These are phyloP conservation scores for Ceratotherium simum DNA, from an alignment of 2,113 vertebrate genomes.

Conservation along the genomic window DNA sequence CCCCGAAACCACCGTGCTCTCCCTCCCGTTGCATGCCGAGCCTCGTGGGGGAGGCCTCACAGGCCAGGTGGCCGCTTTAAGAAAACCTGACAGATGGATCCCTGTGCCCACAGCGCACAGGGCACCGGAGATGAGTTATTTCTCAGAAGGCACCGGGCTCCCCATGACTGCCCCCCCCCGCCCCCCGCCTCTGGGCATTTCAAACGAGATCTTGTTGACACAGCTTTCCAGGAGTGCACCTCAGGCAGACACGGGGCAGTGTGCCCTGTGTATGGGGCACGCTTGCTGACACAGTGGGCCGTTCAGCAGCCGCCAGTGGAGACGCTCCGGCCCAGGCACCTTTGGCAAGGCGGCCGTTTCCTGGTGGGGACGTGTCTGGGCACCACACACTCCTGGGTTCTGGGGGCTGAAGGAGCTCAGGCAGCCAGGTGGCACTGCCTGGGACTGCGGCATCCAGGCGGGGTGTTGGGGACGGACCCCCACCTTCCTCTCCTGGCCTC, in stretches of 20 bases:
- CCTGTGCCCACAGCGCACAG: rapidly evolving
- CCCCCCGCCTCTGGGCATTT: background rate
- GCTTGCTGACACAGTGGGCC: rapidly evolving
- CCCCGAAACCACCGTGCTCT: rapidly evolving
- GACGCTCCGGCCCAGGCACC: background rate
- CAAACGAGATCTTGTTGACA: background rate
- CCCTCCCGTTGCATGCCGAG: rapidly evolving
- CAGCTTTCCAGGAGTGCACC: background rate
- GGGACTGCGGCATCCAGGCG: background rate
- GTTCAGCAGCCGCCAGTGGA: background rate
- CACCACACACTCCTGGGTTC: background rate
- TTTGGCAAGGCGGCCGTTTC: background rate
- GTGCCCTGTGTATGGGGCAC: background rate
- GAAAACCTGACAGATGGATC: background rate
- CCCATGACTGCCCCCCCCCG: too few species aligned
- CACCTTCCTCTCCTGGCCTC: background rate
- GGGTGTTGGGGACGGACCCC: background rate
- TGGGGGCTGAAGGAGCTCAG: rapidly evolving
- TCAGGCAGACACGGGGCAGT: rapidly evolving
- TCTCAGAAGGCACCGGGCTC: background rate
- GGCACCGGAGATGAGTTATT: background rate
- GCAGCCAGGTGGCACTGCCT: background rate
- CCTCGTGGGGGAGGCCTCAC: rapidly evolving
- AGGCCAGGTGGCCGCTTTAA: rapidly evolving
- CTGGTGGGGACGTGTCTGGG: background rate